Evolutionary conservation across 2,888 invertebrate species (phyloP).

Genomic region (Strigamia crassipes): DNA sequence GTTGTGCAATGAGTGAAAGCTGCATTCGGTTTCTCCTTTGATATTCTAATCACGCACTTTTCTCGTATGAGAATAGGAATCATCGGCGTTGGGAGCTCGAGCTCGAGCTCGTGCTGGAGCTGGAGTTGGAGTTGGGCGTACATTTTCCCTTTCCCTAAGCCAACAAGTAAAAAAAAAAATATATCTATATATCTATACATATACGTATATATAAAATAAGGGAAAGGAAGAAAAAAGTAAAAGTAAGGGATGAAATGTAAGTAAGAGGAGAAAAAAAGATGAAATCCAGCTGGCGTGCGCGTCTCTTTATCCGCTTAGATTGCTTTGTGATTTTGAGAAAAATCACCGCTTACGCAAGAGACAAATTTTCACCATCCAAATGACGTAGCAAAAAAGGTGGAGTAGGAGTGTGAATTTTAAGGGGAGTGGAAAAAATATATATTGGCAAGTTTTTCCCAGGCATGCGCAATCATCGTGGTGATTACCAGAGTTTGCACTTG

Average conservation of each 20-base stretch:
- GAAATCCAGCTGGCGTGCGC: slow-evolving; percentile 10
- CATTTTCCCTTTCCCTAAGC: neutral
- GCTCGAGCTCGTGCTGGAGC: too few species aligned
- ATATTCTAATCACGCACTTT: slow-evolving; percentile 16
- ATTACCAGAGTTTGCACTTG: slow-evolving; percentile 14
- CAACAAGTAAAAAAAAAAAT: neutral
- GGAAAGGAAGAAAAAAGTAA: neutral
- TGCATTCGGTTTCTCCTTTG: slow-evolving; percentile 12
- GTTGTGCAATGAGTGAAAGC: slow-evolving; percentile 21
- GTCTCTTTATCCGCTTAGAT: slow-evolving; percentile 16
- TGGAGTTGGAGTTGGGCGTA: neutral
- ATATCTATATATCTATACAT: too few species aligned
- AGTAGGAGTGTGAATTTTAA: neutral
- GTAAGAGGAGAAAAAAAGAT: slow-evolving; percentile 12
- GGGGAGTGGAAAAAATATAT: slow-evolving; percentile 1
- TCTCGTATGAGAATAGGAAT: slow-evolving; percentile 21
- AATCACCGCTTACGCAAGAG: slow-evolving; percentile 17
- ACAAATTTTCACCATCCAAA: slow-evolving; percentile 21
- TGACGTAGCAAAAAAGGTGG: neutral
- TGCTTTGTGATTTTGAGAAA: slow-evolving; percentile 21
- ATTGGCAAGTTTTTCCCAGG: slow-evolving; percentile 5
- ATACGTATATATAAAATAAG: neutral
- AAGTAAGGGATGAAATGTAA: slow-evolving; percentile 21
- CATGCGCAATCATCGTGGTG: slow-evolving; percentile 16
- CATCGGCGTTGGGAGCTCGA: neutral